Conservation (phyloP, 2,888 invertebrate genomes). For the Ophion costatus region DNA sequence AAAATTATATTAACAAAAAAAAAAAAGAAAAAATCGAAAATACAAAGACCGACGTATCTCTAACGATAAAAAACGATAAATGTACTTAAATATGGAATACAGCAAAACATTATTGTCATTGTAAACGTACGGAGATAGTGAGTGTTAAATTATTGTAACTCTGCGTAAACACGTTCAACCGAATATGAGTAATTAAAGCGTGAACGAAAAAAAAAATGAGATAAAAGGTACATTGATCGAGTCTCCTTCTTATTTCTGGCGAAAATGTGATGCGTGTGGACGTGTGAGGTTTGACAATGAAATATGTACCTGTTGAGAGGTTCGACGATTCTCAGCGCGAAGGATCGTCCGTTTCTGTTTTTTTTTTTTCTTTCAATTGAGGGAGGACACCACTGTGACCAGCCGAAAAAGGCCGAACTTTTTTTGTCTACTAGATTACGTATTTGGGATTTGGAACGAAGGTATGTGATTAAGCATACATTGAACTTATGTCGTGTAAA, state of each 20-base stretch:
- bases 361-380: no score
- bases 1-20: neutral
- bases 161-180: conserved; percentile 58
- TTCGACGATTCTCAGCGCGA: conserved; percentile 36
- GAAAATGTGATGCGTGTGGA: conserved; percentile 12
- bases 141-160: conserved; percentile 70
- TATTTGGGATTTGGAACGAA: no score
- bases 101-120: conserved; percentile 69
- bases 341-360: neutral
- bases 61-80: conserved; percentile 64
- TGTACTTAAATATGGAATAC: conserved; percentile 65
- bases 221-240: neutral
- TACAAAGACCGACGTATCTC: conserved; percentile 60
- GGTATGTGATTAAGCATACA: no score
- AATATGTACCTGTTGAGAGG: conserved; percentile 56
- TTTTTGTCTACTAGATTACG: no score
- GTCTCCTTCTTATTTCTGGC: conserved; percentile 11
- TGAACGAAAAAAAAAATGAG: conserved; percentile 10
- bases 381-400: no score
- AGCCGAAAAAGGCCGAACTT: no score
- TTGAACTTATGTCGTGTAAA: no score
- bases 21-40: conserved; percentile 29
- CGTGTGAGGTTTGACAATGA: conserved; percentile 41
- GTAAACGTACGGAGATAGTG: conserved; percentile 74
- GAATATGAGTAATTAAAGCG: conserved; percentile 55